Base-by-base conservation (phyloP, 2,797 vertebrate genomes). In the Hemitrygon akajei region DNA sequence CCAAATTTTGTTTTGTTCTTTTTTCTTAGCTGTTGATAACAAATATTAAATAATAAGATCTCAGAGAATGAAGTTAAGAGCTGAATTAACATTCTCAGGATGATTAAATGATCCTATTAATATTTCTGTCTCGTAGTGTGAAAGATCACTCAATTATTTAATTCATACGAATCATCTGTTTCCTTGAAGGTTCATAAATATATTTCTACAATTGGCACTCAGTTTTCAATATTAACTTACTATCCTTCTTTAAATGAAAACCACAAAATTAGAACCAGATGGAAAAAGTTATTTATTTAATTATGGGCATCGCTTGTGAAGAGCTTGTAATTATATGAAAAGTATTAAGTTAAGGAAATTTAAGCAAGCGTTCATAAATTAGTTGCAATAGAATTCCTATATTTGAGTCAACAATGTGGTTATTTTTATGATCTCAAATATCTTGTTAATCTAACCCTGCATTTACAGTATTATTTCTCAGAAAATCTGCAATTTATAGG, bases 71-170 rank as follows among this genome's bases (percentile, higher is more conserved):
- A 89, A 63, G 16, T 18, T 66, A 89, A 89, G 18, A 16, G 60
- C 30, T 89, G 60, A 22, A 22, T 18, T 89, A 37, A 37, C 18
- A 89, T 87, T 14, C 20, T 89, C n/a, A 66, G 27, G 58, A 69
- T 34, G 30, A 89, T 89, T 9, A 66, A n/a, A 27, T 89, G 86
- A 89, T 69, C 30, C 30, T 18, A 89, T 89, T 89, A 89, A 34
- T 37, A 69, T 20, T 37, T 66, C 63, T 69, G 60, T 66, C 12
- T 34, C 34, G 16, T n/a, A 37, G 63, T 89, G 86, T 20, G 34
- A 69, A 89, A 66, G 60, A 89, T 89, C 86, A 89, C 30, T 66
- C 60, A 89, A 89, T 63, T 89, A 16, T 89, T 89, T 34, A 66
- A 30, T 9, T 89, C 86, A 66, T 89, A 66, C 18, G 86, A 66